Percentiles rank a stretch among this genome's conserved stretches.
Evolutionary conservation across 2,797 vertebrate genomes (phyloP).

Genomic region (Cyclura pinguis): DNA sequence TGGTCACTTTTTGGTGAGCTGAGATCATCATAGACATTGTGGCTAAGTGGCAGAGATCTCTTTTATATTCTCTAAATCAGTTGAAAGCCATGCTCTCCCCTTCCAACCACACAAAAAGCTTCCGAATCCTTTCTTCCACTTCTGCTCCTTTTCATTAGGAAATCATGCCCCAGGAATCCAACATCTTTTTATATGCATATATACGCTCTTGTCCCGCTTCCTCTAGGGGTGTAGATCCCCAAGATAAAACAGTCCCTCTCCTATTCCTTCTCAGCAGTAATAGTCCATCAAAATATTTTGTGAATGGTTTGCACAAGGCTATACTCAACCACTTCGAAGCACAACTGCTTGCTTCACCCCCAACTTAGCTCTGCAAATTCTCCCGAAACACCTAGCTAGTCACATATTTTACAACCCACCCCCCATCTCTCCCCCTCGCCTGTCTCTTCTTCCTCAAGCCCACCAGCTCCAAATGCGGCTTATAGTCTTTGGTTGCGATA

Average conservation of each 20-base stretch:
- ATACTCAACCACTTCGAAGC: neutral
- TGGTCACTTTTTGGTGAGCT: conserved; percentile 83
- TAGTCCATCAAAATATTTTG: neutral
- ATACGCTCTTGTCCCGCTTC: neutral
- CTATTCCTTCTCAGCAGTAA: neutral
- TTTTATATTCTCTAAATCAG: neutral
- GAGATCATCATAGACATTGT: conserved; percentile 82
- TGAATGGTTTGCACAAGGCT: neutral
- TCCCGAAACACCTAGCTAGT: neutral
- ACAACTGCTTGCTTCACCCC: neutral
- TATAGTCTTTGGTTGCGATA: conserved; percentile 76
- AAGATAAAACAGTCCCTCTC: neutral
- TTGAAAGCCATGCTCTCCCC: neutral
- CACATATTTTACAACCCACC: conserved; percentile 40
- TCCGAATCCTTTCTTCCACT: neutral
- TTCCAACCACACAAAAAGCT: neutral
- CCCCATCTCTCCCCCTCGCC: neutral
- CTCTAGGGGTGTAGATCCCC: conserved; percentile 27
- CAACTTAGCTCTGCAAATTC: neutral
- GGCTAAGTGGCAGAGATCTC: neutral
- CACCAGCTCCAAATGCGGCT: conserved; percentile 75
- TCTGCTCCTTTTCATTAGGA: conserved; percentile 48
- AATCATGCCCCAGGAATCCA: conserved; percentile 71
- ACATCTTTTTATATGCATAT: conserved; percentile 48
- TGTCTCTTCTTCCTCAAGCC: conserved; percentile 39